Base-by-base conservation (phyloP, 2,888 invertebrate species). In the Caenorhabditis sulstoni region DNA sequence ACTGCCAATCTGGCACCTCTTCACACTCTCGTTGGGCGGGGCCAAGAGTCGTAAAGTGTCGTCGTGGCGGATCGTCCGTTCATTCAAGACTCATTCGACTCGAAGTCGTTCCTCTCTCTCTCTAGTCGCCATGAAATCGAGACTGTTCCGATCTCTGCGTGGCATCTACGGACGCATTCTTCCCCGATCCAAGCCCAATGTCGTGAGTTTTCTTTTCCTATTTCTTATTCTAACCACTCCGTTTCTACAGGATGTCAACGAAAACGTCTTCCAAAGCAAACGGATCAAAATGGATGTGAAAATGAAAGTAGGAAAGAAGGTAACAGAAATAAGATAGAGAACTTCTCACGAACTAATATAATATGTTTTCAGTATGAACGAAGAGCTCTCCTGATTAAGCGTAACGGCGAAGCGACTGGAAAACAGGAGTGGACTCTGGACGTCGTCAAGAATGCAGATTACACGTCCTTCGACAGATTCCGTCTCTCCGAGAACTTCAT, bases 391-490 rank as follows among this genome's bases (percentile, higher is more conserved):
- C 59, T 59, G 49, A 41, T 68, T n/a, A 35, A 37, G 11, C 44
- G 50, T 11, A 41, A 18, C 9, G 35, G 22, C 45, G 22, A 18
- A 5, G 52, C 58, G 39, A 35, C 41, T 39, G 68, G 45, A 52
- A 52, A 44, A 61, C 61, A 70, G 47, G 70, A 70, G 41, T 53
- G 70, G 61, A 52, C 14, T 23, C 44, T 55, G 29, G 37, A 61
- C 39, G 23, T 61, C 53, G 47, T 70, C 35, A 70, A 61, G 20
- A n/a, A 70, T 70, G 61, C 70, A 70, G 70, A 70, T 70, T 68
- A 68, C 45, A 70, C 70, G 35, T 70, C 70, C n/a, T 68, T 59
- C 45, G 59, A 68, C 52, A 59, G 35, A 35, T 61, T 52, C 41
- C 35, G 44, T 35, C 61, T 68, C 9, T 59, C 59, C 11, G 20